Evolutionary conservation across 2,888 invertebrate species (phyloP).

Genomic region (Scaptomyza flava): DNA sequence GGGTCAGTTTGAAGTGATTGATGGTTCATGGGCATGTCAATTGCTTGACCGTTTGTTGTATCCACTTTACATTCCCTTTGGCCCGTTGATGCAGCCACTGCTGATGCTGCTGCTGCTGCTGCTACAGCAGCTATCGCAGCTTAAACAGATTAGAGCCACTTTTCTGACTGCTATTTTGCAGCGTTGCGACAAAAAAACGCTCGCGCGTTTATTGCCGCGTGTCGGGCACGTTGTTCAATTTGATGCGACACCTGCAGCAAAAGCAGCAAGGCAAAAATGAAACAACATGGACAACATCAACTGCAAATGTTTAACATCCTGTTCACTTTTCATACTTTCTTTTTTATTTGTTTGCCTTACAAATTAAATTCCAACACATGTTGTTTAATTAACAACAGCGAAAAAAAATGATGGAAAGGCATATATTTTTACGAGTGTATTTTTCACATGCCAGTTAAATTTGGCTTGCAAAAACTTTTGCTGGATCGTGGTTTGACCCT

Average conservation of each 20-base stretch:
- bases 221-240: slow-evolving; percentile 72
- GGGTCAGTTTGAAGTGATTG: slow-evolving; percentile 66
- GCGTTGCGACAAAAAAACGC: slow-evolving; percentile 27
- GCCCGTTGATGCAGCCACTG: slow-evolving; percentile 20
- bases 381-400: slow-evolving; percentile 65
- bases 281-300: slow-evolving; percentile 8
- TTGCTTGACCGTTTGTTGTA: slow-evolving; percentile 65
- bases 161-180: slow-evolving; percentile 51
- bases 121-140: slow-evolving; percentile 57
- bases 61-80: slow-evolving; percentile 22
- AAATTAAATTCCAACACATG: slow-evolving; percentile 76
- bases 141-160: slow-evolving; percentile 79
- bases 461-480: slow-evolving; percentile 29
- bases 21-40: slow-evolving; percentile 77
- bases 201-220: slow-evolving; percentile 69
- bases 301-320: slow-evolving; percentile 67
- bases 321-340: slow-evolving; percentile 30
- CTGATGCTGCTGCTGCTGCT: background rate
- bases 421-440: slow-evolving; percentile 7
- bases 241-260: slow-evolving; percentile 64
- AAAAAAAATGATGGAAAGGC: background rate
- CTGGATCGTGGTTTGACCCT: slow-evolving; percentile 7
- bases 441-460: slow-evolving; percentile 16
- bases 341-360: slow-evolving; percentile 61
- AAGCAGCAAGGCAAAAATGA: slow-evolving; percentile 23